These are phyloP conservation scores for Lanistes nyassanus DNA, from an alignment of 1,140 invertebrate genomes.

Conservation along the genomic window DNA sequence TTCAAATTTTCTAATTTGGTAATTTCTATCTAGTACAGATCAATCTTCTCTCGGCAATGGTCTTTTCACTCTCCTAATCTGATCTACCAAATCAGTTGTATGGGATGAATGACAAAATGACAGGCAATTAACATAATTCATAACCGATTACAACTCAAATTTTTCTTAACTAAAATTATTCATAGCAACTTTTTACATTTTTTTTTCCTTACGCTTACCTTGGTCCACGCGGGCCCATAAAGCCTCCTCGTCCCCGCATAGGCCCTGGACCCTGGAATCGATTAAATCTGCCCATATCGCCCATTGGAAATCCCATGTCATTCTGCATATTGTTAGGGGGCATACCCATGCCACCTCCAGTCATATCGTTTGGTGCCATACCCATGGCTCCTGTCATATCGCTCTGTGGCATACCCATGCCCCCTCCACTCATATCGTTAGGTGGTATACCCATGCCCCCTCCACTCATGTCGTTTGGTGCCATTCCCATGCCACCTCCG, in stretches of 20 bases:
- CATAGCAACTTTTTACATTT: too few relatives aligned
- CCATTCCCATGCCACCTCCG: too few relatives aligned
- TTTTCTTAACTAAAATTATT: too few relatives aligned
- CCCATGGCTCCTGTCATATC: conserved; percentile 18
- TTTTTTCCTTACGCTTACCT: conserved; percentile 16
- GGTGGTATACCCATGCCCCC: conserved; percentile 22
- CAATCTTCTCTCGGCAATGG: too few relatives aligned
- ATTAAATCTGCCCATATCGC: conserved; percentile 29
- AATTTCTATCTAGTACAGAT: conserved; percentile 2
- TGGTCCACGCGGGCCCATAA: conserved; percentile 37
- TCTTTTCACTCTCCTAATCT: too few relatives aligned
- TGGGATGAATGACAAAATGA: too few relatives aligned
- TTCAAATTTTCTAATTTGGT: background rate
- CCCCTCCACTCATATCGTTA: background rate
- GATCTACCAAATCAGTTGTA: too few relatives aligned
- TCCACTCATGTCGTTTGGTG: conserved; percentile 5
- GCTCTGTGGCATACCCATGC: background rate
- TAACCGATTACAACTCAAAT: too few relatives aligned
- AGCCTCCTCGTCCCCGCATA: conserved; percentile 34
- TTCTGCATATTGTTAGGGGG: conserved; percentile 13
- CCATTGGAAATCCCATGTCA: conserved; percentile 10
- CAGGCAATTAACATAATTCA: too few relatives aligned
- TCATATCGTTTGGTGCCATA: conserved; percentile 19
- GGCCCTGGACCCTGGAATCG: conserved; percentile 30
- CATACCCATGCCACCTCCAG: conserved; percentile 20